Conservation (phyloP, 1,140 invertebrate species). For the Liolophura sinensis region DNA sequence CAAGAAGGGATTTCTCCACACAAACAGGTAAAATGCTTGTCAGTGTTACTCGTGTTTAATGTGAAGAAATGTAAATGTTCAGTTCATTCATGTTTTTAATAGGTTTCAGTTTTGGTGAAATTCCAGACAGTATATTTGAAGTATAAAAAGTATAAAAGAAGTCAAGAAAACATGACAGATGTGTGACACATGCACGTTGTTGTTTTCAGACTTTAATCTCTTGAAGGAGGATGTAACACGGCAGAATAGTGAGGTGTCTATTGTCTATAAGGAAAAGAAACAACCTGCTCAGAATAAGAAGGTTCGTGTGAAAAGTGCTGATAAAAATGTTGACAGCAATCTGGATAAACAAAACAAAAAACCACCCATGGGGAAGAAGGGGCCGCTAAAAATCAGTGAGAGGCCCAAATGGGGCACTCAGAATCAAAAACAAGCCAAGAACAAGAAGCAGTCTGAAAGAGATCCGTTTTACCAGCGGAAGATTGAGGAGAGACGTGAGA, state of each 20-base stretch:
- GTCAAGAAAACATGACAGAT: too few species aligned
- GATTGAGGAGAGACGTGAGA: slow-evolving; percentile 31
- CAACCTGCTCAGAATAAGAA: neutral
- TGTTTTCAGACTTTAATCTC: too few species aligned
- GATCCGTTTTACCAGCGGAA: slow-evolving; percentile 50
- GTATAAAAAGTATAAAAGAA: too few species aligned
- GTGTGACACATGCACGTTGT: too few species aligned
- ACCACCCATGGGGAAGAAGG: slow-evolving; percentile 35
- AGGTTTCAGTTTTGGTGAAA: too few species aligned
- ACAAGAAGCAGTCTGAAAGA: slow-evolving; percentile 49
- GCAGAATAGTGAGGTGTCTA: neutral
- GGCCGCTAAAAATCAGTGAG: slow-evolving; percentile 30
- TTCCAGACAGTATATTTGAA: too few species aligned
- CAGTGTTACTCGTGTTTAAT: too few species aligned
- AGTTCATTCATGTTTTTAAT: too few species aligned
- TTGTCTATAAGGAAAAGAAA: neutral
- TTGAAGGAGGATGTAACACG: neutral
- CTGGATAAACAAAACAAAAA: slow-evolving; percentile 17
- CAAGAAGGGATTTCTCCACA: slow-evolving; percentile 49
- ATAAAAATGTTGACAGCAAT: slow-evolving; percentile 7
- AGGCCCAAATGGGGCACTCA: slow-evolving; percentile 48
- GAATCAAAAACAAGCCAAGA: slow-evolving; percentile 35
- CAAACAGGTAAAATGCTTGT: slow-evolving; percentile 42
- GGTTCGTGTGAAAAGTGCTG: slow-evolving; percentile 14
- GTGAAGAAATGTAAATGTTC: too few species aligned